Percentiles rank a stretch among this genome's conserved stretches.
Evolutionary conservation across 2,888 invertebrate genomes (phyloP).

Genomic region (Patella caerulea): DNA sequence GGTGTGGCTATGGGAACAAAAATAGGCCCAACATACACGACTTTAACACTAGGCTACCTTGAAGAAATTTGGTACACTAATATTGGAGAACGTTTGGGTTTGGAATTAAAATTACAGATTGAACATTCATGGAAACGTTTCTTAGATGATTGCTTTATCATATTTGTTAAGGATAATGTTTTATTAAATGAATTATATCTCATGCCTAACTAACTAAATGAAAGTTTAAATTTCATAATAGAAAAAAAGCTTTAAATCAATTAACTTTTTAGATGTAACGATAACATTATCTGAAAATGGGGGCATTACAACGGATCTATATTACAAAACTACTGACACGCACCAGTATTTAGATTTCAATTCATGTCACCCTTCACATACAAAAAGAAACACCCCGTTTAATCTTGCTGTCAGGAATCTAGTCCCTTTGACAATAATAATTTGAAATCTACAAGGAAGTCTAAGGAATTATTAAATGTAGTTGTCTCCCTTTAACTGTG

Average conservation of each 20-base stretch:
- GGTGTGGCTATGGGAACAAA: background rate
- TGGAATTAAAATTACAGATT: background rate
- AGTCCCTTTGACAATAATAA: no score
- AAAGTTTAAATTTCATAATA: background rate
- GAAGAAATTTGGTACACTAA: background rate
- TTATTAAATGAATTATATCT: background rate
- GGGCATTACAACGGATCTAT: background rate
- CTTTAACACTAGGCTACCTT: background rate
- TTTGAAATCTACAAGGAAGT: no score
- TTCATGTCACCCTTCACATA: background rate
- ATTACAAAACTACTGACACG: background rate
- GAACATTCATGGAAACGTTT: background rate
- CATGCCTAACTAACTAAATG: background rate
- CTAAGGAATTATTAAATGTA: no score
- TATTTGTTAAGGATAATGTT: background rate
- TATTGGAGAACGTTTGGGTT: background rate
- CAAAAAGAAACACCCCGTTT: no score
- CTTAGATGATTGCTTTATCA: background rate
- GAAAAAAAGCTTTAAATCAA: background rate
- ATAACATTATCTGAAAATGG: background rate
- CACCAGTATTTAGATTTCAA: background rate
- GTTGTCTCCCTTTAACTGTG: no score
- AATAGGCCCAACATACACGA: background rate
- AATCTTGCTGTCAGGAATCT: no score
- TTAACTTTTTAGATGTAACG: background rate